Base-by-base conservation (phyloP, 2,113 vertebrate species). In the Gobiocypris rarus region DNA sequence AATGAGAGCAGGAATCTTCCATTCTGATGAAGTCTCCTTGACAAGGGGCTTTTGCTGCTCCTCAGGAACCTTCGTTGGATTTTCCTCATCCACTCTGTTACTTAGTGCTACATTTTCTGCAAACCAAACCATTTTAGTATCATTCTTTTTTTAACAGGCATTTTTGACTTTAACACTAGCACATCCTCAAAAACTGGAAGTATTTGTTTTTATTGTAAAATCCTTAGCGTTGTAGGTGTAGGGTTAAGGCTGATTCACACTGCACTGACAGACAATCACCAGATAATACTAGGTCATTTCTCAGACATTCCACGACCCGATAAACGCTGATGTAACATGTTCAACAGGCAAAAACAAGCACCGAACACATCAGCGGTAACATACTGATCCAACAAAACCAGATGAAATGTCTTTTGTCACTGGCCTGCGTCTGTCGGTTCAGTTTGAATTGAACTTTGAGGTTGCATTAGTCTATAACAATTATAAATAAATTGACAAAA, bases 1-100 rank as follows among this genome's bases (percentile, higher is more conserved):
- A 61, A 90, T 3, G 0, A 85, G 54, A 24, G 88, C 43, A 61
- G 93, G 92, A 26, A 92, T 87, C 86, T 92, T 95, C 93, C 91
- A 94, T 54, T 93, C 93, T 5, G 91, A 86, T 5, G 85, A 10
- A 2, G 84, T 41, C 54, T 93, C 92, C 75, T 77, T 88, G 83
- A 6, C 77, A 41, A 31, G 61, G 58, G 87, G 79, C 85, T 93
- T 93, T 3, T 76, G 81, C 14, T 69, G 89, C 7, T 89, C 91
- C 48, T 82, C 84, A 41, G 91, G 82, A 15, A 87, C 65, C 54
- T 82, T 87, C 56, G 19, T 19, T 24, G 89, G 90, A 81, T 86
- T 83, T 28, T 85, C 89, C 5, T 82, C 67, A 3, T 89, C 89
- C 77, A 88, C 88, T 70, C 77, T 87, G 74, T 56, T 86, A 15